phyloP scores from a whole-genome alignment of 1,140 invertebrate genomes.

The Zaprionus inermis region DNA sequence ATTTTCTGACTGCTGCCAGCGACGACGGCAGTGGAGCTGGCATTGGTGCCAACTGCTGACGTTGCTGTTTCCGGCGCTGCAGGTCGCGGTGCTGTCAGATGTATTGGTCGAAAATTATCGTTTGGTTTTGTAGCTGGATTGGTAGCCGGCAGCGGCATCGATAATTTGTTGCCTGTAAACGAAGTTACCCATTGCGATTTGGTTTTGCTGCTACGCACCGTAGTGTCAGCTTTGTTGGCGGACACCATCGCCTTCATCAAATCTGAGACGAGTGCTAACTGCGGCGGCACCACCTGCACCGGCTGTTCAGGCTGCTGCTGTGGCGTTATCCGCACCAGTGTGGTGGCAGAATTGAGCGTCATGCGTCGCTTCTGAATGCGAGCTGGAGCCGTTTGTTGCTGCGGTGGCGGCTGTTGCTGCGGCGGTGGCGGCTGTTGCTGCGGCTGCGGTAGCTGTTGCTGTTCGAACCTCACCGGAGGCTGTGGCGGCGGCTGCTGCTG shows the following conservation, averaged over 20 bases:
- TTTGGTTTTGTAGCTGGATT: too few species aligned
- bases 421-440: background rate
- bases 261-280: background rate
- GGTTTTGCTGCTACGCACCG: background rate
- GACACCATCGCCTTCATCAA: background rate
- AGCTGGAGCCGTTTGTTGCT: background rate
- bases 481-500: background rate
- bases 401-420: background rate
- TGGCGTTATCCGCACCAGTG: background rate
- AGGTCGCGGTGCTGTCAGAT: background rate
- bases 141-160: background rate
- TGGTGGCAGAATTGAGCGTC: background rate
- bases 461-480: too few species aligned
- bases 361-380: slow-evolving; percentile 11
- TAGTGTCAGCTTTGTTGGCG: background rate
- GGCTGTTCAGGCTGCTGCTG: too few species aligned
- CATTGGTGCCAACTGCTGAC: too few species aligned
- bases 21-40: background rate
- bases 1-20: background rate
- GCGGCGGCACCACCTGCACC: too few species aligned
- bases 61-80: background rate
- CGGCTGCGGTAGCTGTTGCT: background rate
- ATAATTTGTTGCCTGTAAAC: background rate
- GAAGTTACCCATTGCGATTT: slow-evolving; percentile 7
- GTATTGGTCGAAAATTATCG: too few species aligned